Evolutionary conservation across 2,888 invertebrate genomes (phyloP).

Genomic region (Resseliella maxima): DNA sequence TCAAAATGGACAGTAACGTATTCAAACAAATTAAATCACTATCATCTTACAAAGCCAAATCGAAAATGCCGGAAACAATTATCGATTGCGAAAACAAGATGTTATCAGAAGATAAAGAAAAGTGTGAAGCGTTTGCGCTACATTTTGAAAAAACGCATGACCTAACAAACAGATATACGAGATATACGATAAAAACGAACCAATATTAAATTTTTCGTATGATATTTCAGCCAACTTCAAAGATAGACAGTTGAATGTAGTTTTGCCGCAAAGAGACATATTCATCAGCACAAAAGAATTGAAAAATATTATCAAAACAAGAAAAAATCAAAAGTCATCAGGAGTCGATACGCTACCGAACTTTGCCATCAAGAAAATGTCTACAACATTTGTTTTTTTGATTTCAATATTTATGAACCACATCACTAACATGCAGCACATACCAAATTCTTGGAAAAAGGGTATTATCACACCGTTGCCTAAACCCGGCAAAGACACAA

Average conservation of each 20-base stretch:
- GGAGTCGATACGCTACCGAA: conserved; percentile 4
- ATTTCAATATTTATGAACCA: neutral
- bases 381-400: neutral
- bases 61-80: neutral
- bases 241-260: neutral
- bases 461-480: neutral
- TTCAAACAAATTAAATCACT: neutral
- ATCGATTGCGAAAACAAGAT: neutral
- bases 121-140: neutral
- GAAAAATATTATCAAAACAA: neutral
- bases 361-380: neutral
- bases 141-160: neutral
- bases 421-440: conserved; percentile 3
- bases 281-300: neutral
- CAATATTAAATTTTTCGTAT: neutral
- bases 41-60: neutral
- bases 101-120: neutral
- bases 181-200: neutral
- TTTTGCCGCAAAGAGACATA: too few relatives aligned
- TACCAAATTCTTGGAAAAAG: neutral
- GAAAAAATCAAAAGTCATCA: conserved; percentile 4
- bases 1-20: neutral
- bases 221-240: neutral
- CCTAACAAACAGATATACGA: neutral
- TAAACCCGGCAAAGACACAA: conserved; percentile 20